Conservation (phyloP, 2,797 vertebrate species). For the Platalea minor region DNA sequence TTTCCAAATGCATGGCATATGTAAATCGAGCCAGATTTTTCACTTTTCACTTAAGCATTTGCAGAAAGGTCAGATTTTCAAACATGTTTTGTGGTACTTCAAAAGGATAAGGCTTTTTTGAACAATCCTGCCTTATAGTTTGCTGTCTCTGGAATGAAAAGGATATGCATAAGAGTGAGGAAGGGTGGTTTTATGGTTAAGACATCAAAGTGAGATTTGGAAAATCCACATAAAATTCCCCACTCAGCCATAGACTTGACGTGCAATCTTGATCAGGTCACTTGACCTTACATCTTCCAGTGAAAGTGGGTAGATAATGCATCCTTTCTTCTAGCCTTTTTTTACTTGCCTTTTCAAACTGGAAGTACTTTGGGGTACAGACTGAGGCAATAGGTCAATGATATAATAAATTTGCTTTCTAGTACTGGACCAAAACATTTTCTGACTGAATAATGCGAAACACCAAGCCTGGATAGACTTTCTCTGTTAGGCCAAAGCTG, state of each 20-base stretch:
- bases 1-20: neutral
- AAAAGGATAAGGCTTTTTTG: neutral
- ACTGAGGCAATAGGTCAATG: neutral
- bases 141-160: constrained; percentile 6
- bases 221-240: constrained; percentile 48
- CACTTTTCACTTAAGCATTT: constrained; percentile 8
- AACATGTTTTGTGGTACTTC: constrained; percentile 7
- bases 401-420: neutral
- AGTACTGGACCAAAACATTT: neutral
- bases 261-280: neutral
- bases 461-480: neutral
- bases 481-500: neutral
- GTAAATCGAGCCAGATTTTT: neutral
- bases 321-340: constrained; percentile 9
- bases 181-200: constrained; percentile 37
- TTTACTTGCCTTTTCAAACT: neutral
- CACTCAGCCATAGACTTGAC: neutral
- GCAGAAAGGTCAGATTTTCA: constrained; percentile 10
- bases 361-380: neutral
- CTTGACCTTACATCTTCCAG: constrained; percentile 24
- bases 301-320: neutral
- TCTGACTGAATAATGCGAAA: neutral
- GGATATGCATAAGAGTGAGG: neutral
- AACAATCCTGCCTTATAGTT: neutral
- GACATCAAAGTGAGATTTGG: constrained; percentile 46